These are phyloP conservation scores for Dipodomys spectabilis DNA, from an alignment of 2,113 vertebrate genomes.

Conservation along the genomic window DNA sequence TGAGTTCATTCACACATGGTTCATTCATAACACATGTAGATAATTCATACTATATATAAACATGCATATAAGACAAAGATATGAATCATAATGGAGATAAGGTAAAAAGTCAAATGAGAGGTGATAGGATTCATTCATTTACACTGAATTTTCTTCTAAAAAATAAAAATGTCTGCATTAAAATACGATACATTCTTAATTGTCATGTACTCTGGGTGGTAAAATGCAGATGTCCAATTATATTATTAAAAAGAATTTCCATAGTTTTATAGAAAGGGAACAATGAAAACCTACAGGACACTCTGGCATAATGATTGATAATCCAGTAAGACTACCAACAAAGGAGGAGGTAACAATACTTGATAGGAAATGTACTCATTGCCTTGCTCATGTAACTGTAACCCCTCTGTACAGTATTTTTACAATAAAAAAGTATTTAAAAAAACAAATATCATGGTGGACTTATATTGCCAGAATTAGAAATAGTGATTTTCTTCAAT, in stretches of 20 bases:
- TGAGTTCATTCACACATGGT: not conserved
- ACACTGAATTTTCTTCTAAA: not conserved
- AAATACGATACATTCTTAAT: not conserved
- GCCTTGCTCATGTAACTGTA: too few species aligned
- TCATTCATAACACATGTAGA: too few species aligned
- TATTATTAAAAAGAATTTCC: not conserved
- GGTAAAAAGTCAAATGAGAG: not conserved
- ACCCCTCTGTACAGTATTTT: too few species aligned
- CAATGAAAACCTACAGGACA: not conserved
- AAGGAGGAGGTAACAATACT: too few species aligned
- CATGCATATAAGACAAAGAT: not conserved
- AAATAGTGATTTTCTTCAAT: not conserved
- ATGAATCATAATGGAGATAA: not conserved
- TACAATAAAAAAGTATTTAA: too few species aligned
- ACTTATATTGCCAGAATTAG: not conserved
- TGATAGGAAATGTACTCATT: too few species aligned
- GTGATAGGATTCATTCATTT: not conserved
- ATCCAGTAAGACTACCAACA: not conserved
- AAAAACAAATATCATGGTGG: not conserved
- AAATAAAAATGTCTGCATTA: not conserved
- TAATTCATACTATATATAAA: not conserved
- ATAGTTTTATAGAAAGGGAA: not conserved
- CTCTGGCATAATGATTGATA: not conserved
- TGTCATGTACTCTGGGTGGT: not conserved
- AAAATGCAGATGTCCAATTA: not conserved